Evolutionary conservation across 2,113 vertebrate species (phyloP).

Genomic region (Gnathonemus echidnorhynchus): DNA sequence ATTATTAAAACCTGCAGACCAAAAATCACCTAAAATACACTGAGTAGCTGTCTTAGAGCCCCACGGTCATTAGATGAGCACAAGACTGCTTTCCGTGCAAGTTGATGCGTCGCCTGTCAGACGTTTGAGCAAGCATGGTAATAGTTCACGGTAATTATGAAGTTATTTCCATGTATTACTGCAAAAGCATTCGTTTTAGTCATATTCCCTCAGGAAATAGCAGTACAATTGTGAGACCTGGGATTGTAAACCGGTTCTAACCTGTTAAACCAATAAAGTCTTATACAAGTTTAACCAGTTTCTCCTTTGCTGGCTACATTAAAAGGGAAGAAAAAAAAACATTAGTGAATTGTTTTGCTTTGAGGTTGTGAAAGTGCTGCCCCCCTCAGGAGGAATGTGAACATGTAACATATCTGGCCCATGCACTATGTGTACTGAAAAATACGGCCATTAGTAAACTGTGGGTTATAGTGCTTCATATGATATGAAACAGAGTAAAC

Average conservation of each 20-base stretch:
- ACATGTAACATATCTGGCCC: not conserved
- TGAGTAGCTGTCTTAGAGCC: not conserved
- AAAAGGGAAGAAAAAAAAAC: not conserved
- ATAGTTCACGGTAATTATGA: not conserved
- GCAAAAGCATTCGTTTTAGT: not conserved
- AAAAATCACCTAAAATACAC: not conserved
- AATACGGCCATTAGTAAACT: not conserved
- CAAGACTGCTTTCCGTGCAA: not conserved
- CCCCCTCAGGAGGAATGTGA: not conserved
- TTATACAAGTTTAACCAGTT: not conserved
- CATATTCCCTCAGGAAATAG: not conserved
- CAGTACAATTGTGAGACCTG: not conserved
- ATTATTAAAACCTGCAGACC: not conserved
- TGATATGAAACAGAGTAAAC: not conserved
- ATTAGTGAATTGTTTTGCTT: not conserved
- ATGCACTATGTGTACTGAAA: not conserved
- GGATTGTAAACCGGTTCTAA: constrained; percentile 4
- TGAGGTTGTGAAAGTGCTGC: not conserved
- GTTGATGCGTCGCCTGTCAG: not conserved
- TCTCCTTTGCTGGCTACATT: not conserved
- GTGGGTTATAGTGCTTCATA: not conserved
- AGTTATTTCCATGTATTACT: constrained; percentile 6
- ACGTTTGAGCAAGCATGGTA: not conserved
- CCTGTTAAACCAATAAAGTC: not conserved
- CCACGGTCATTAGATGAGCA: not conserved